Evolutionary conservation across 2,113 vertebrate species (phyloP), one percentile per base, ranked within the genome.

Genomic region (Oceanites oceanicus): DNA sequence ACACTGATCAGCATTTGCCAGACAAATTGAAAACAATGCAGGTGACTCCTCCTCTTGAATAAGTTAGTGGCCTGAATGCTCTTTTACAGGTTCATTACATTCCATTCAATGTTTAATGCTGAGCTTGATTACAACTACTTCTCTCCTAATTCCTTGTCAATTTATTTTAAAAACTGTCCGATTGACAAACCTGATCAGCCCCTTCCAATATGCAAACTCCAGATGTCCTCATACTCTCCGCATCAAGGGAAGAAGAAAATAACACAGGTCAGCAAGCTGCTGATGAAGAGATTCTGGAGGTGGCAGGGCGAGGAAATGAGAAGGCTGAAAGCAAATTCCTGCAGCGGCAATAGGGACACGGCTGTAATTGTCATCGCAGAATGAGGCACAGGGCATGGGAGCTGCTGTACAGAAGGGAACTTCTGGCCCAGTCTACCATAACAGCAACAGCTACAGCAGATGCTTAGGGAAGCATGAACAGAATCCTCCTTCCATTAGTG

Each of bases 331-430:
- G 52, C 10, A 61, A 78, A 77, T 56, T 72, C 26, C 32, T 53
- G n/a, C 47, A 26, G n/a, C 1, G 0, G 49, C 55, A 74, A 55
- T 18, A 76, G 34, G 26, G 25, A 36, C 36, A 42, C 0, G 0
- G 10, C 26, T 72, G 6, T 32, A 20, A 34, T 10, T 7, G 6
- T 20, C 68, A n/a, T 40, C 12, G 13, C 32, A 36, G 34, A 73
- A 76, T 6, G 26, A 70, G 40, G 40, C 40, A 55, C 3, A 63
- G 38, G 15, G 22, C 9, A 52, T 1, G 0, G 17, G 19, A 67
- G 6, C 6, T 80, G 15, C 11, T 2, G 1, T 25, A 18, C 16
- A 45, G 10, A 23, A 79, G 42, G 15, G 5, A 40, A 13, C 40
- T 45, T 58, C 38, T 65, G 30, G 16, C 5, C 32, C 23, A 8